These are phyloP conservation scores for Pecten maximus DNA, from an alignment of 2,888 invertebrate genomes.

Conservation along the genomic window DNA sequence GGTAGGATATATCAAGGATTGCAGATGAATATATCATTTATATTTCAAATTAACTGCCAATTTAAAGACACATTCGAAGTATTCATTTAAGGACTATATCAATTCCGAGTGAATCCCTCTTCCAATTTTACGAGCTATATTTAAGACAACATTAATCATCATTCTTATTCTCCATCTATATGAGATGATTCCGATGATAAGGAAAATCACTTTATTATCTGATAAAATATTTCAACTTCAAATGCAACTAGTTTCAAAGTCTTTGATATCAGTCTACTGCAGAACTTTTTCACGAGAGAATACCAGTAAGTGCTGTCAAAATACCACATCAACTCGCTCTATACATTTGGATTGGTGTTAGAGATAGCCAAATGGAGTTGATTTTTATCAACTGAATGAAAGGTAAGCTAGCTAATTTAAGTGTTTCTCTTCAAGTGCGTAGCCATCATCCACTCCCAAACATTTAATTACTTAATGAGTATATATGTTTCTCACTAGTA, in stretches of 20 bases:
- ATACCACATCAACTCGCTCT: not conserved
- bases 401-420: constrained; percentile 32
- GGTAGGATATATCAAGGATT: not conserved
- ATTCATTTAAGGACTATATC: constrained; percentile 18
- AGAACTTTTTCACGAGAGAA: not conserved
- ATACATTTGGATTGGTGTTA: constrained; percentile 30
- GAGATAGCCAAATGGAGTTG: constrained; percentile 30
- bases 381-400: constrained; percentile 10
- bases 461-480: constrained; percentile 53
- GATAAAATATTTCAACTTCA: constrained; percentile 33
- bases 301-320: constrained; percentile 24
- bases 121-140: constrained; percentile 22
- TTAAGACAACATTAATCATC: constrained; percentile 23
- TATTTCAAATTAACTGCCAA: constrained; percentile 35
- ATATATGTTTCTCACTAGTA: constrained; percentile 45
- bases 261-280: constrained; percentile 28
- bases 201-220: constrained; percentile 32
- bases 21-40: constrained; percentile 18
- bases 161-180: constrained; percentile 26
- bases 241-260: constrained; percentile 35
- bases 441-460: constrained; percentile 26
- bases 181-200: constrained; percentile 21
- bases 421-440: constrained; percentile 2
- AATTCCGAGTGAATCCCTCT: constrained; percentile 23
- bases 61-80: constrained; percentile 17